Evolutionary conservation across 2,797 vertebrate genomes (phyloP).

Genomic region (Labeo calbasu): DNA sequence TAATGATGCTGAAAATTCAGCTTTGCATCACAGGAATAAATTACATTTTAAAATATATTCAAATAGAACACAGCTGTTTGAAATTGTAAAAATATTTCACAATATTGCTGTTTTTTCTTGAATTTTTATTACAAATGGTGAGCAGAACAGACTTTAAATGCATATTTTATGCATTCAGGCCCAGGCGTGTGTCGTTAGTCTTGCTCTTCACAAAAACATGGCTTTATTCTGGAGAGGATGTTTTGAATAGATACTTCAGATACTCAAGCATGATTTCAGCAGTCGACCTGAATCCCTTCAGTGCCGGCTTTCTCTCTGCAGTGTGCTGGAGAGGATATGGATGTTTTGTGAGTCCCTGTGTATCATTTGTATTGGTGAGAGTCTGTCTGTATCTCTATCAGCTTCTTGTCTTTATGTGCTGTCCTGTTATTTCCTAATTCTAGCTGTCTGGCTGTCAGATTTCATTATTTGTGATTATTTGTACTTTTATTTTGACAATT

Average conservation of each 20-base stretch:
- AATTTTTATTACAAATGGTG: neutral
- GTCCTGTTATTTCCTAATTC: neutral
- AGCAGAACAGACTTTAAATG: neutral
- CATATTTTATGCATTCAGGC: neutral
- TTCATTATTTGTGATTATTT: neutral
- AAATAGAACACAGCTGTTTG: neutral
- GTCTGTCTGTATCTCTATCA: neutral
- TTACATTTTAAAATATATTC: neutral
- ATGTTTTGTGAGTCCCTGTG: neutral
- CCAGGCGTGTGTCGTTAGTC: neutral
- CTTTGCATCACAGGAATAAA: neutral
- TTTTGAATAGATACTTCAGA: neutral
- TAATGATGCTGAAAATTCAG: neutral
- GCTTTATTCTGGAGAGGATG: neutral
- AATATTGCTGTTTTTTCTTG: neutral
- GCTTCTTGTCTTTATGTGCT: neutral
- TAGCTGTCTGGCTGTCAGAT: neutral
- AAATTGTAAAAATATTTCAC: neutral
- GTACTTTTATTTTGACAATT: neutral
- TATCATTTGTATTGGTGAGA: neutral
- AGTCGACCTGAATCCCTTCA: neutral
- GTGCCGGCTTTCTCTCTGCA: neutral
- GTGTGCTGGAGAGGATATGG: neutral
- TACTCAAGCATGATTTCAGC: neutral
- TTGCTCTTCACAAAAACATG: neutral